Evolutionary conservation across 1,140 invertebrate species (phyloP).

Genomic region (Camponotus pennsylvanicus): DNA sequence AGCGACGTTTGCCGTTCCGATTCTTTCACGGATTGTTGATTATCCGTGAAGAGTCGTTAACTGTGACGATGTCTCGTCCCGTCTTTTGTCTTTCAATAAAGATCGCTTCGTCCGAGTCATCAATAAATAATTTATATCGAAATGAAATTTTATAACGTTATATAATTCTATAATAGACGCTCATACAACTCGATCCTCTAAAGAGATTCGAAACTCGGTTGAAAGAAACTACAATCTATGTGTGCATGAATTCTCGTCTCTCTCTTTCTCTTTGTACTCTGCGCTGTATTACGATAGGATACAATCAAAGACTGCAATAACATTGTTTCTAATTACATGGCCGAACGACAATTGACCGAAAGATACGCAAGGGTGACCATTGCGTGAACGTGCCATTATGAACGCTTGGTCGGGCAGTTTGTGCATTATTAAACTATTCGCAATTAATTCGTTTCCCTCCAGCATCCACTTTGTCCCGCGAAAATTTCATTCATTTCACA

Average conservation of each 20-base stretch:
- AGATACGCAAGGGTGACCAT: constrained; percentile 44
- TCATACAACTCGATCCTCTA: no score
- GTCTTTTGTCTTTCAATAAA: not conserved
- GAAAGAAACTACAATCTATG: no score
- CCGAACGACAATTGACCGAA: constrained; percentile 60
- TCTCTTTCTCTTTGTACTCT: not conserved
- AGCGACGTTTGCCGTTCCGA: not conserved
- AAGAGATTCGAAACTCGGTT: no score
- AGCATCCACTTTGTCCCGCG: constrained; percentile 51
- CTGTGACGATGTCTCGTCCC: not conserved
- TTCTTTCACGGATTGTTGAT: constrained; percentile 9
- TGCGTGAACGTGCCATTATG: constrained; percentile 60
- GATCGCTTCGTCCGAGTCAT: not conserved
- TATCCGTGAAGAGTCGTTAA: not conserved
- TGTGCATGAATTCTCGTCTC: not conserved
- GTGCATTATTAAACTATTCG: constrained; percentile 64
- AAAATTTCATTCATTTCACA: no score
- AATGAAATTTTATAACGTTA: not conserved
- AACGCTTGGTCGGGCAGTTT: constrained; percentile 46
- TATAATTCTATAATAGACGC: no score
- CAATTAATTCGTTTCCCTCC: constrained; percentile 61
- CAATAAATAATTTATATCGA: not conserved
- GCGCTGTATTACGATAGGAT: constrained; percentile 22
- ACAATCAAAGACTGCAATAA: constrained; percentile 50
- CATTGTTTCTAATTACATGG: constrained; percentile 49